phyloP scores from a whole-genome alignment of 2,797 vertebrate genomes.

The Anomalospiza imberbis region DNA sequence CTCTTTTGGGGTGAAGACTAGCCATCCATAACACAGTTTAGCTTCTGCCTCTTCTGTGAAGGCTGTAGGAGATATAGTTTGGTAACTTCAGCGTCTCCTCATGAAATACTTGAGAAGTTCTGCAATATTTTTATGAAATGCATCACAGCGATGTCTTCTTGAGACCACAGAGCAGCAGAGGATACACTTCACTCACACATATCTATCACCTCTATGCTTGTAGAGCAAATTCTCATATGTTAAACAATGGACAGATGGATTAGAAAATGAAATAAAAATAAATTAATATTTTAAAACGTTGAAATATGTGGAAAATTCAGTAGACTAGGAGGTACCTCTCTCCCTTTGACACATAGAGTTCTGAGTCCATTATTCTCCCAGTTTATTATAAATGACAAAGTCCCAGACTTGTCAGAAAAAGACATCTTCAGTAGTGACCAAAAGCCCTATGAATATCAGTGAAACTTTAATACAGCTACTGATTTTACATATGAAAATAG shows the following conservation, averaged over 20 bases:
- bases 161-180: background rate
- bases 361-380: background rate
- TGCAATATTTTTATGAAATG: background rate
- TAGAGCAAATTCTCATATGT: background rate
- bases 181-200: background rate
- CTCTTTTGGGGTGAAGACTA: background rate
- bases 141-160: rapidly evolving
- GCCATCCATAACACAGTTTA: background rate
- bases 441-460: background rate
- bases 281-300: slow-evolving; percentile 37
- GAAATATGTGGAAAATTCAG: background rate
- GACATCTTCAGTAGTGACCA: background rate
- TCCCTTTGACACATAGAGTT: background rate
- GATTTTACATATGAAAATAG: background rate
- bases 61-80: background rate
- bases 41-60: background rate
- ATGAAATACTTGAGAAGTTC: background rate
- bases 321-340: background rate
- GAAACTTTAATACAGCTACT: background rate
- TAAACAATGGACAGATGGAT: background rate
- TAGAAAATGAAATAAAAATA: slow-evolving; percentile 22
- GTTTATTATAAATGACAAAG: background rate
- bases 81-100: background rate
- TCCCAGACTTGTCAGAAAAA: background rate
- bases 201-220: too few relatives aligned